Evolutionary conservation across 1,140 invertebrate genomes (phyloP).

Genomic region (Chironomus striatipennis): DNA sequence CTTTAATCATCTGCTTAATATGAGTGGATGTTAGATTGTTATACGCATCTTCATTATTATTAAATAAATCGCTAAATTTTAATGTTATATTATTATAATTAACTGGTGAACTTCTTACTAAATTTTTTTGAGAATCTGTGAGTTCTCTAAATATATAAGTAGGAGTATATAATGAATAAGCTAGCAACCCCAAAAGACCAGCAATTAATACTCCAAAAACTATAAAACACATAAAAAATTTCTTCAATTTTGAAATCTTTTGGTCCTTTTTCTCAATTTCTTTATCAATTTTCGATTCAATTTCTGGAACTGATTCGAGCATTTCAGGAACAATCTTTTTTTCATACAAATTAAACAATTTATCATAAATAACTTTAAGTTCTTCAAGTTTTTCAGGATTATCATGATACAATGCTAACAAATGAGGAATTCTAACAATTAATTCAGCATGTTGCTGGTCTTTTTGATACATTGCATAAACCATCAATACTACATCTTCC

Average conservation of each 20-base stretch:
- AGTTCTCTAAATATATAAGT: too few relatives aligned
- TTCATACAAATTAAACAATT: neutral
- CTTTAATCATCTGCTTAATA: too few relatives aligned
- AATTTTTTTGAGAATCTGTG: too few relatives aligned
- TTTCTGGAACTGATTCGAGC: neutral
- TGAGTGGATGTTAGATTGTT: too few relatives aligned
- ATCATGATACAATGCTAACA: neutral
- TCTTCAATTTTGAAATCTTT: neutral
- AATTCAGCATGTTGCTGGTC: neutral
- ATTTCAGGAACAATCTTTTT: neutral
- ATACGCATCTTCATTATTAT: too few relatives aligned
- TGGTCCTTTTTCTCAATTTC: neutral
- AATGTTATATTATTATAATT: too few relatives aligned
- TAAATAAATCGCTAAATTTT: too few relatives aligned
- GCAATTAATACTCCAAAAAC: too few relatives aligned
- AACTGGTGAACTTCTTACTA: too few relatives aligned
- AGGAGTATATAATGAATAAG: too few relatives aligned
- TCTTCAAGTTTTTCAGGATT: neutral
- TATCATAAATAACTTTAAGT: neutral
- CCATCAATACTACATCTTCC: neutral
- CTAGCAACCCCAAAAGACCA: too few relatives aligned
- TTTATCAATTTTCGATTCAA: neutral
- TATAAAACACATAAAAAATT: neutral
- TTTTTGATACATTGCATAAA: neutral
- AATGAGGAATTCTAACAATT: slow-evolving; percentile 3